These are phyloP conservation scores for Berghia stephanieae DNA, from an alignment of 1,140 invertebrate genomes.

Conservation along the genomic window DNA sequence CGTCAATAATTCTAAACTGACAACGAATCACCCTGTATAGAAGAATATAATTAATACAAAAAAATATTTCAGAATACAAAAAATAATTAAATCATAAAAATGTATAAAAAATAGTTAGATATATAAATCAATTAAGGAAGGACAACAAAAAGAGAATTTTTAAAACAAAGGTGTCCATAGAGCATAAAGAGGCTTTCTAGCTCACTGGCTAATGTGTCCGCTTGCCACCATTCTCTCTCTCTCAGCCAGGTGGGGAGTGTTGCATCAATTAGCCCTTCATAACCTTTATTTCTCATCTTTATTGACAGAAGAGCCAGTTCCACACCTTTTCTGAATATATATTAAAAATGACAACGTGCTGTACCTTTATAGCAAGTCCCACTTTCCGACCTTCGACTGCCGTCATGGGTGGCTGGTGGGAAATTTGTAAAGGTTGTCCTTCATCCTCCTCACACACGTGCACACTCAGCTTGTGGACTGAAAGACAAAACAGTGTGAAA, in stretches of 20 bases:
- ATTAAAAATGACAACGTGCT: slow-evolving; percentile 64
- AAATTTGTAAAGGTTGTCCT: slow-evolving; percentile 82
- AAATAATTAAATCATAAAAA: neutral
- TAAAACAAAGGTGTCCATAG: too few species aligned
- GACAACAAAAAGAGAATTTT: neutral
- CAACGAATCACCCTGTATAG: neutral
- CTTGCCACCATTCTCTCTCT: too few species aligned
- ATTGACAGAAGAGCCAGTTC: too few species aligned
- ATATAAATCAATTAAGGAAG: neutral
- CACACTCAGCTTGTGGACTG: slow-evolving; percentile 82
- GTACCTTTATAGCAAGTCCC: slow-evolving; percentile 66
- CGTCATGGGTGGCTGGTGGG: slow-evolving; percentile 86
- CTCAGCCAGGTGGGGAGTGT: too few species aligned
- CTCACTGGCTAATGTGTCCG: too few species aligned
- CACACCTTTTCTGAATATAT: too few species aligned
- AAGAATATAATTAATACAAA: neutral
- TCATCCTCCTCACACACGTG: slow-evolving; percentile 87
- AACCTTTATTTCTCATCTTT: too few species aligned
- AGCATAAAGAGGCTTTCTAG: too few species aligned
- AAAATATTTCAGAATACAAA: neutral
- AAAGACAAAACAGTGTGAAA: too few species aligned
- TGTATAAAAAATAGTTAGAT: neutral
- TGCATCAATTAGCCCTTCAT: too few species aligned
- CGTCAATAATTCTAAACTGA: neutral
- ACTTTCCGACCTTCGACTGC: slow-evolving; percentile 71